A percentile compares a stretch with the other conserved stretches of the same genome.
These are phyloP conservation scores for Neofelis nebulosa DNA, from an alignment of 2,113 vertebrate species.

Conservation along the genomic window DNA sequence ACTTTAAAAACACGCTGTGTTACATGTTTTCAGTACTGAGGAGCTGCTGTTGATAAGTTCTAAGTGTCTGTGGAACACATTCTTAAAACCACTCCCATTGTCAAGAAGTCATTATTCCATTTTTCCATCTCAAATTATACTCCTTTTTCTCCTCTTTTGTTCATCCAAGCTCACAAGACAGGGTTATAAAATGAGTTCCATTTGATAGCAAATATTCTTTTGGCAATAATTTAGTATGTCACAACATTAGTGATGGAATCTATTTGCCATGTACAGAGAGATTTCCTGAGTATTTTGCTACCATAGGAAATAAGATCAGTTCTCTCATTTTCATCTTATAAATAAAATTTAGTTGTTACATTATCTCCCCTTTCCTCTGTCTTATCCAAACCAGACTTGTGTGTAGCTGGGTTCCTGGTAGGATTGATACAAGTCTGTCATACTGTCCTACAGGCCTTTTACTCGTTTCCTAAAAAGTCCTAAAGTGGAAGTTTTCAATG, in stretches of 20 bases:
- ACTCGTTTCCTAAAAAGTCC: background rate
- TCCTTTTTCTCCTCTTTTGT: background rate
- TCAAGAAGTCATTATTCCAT: constrained; percentile 3
- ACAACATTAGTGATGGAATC: background rate
- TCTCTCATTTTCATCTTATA: background rate
- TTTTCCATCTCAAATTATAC: background rate
- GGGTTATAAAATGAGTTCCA: background rate
- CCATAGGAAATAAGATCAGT: background rate
- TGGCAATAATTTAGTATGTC: background rate
- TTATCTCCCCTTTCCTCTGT: background rate
- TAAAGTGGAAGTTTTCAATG: background rate
- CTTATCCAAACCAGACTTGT: background rate
- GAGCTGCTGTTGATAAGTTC: background rate
- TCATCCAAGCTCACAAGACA: background rate
- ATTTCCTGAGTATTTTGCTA: background rate
- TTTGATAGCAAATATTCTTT: background rate
- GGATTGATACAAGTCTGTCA: background rate
- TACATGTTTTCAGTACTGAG: background rate
- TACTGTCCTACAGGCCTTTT: background rate
- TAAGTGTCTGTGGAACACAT: background rate
- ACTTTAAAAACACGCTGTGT: background rate
- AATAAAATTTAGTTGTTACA: background rate
- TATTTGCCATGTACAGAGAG: background rate
- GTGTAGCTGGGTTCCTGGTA: background rate
- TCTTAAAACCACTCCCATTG: background rate